A percentile compares a stretch with the other conserved stretches of the same genome.
Conservation (phyloP, 2,888 invertebrate genomes). For the Desoria tigrina region DNA sequence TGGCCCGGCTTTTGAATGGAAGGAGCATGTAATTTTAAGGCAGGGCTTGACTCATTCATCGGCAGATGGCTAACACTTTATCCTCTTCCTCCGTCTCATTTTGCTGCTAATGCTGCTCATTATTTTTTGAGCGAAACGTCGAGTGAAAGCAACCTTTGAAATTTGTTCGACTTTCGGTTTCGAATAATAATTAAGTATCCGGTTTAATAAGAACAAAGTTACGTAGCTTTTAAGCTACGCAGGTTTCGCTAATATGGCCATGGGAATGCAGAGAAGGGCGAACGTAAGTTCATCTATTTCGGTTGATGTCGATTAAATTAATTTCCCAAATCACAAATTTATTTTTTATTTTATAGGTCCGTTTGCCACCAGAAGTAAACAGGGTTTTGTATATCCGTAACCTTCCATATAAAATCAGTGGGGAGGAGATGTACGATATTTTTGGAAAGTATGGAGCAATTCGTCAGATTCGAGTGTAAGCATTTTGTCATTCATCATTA, state of each 20-base stretch:
- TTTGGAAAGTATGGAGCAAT: slow-evolving; percentile 99
- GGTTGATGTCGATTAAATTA: too few relatives aligned
- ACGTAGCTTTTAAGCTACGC: too few relatives aligned
- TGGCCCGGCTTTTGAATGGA: slow-evolving; percentile 13
- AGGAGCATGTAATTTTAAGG: not conserved
- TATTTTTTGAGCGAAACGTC: too few relatives aligned
- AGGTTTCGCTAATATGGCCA: slow-evolving; percentile 53
- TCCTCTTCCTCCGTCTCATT: too few relatives aligned
- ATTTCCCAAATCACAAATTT: too few relatives aligned
- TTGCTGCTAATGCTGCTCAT: too few relatives aligned
- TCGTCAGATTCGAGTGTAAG: slow-evolving; percentile 80
- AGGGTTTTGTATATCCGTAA: slow-evolving; percentile 94
- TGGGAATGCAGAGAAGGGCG: slow-evolving; percentile 53
- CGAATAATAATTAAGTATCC: too few relatives aligned
- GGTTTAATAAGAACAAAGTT: too few relatives aligned
- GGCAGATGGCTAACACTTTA: too few relatives aligned
- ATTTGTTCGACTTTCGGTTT: too few relatives aligned
- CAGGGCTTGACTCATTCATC: too few relatives aligned
- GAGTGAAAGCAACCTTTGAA: too few relatives aligned
- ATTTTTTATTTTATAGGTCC: slow-evolving; percentile 67
- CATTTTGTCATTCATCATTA: slow-evolving; percentile 7
- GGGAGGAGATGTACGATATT: slow-evolving; percentile 99
- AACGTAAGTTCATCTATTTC: slow-evolving; percentile 46
- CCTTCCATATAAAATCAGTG: slow-evolving; percentile 97
- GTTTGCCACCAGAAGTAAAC: slow-evolving; percentile 98